phyloP scores from a whole-genome alignment of 2,888 invertebrate genomes.

The Trachelus troglodyta region DNA sequence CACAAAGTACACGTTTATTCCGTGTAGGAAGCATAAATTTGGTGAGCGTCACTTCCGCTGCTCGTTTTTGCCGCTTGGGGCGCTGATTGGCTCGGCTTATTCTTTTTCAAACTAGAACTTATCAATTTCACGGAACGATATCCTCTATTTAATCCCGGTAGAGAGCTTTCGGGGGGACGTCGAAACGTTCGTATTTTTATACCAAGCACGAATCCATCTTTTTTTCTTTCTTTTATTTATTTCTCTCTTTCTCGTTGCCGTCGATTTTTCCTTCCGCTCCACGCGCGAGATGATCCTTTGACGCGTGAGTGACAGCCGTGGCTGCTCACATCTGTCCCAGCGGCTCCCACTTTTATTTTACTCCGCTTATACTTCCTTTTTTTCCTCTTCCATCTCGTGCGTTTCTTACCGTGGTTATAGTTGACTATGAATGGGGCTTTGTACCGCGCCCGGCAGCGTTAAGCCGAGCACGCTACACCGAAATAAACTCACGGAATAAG shows the following conservation, averaged over 20 bases:
- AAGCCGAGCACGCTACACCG: slow-evolving; percentile 36
- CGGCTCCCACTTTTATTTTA: slow-evolving; percentile 10
- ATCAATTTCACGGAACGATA: slow-evolving; percentile 19
- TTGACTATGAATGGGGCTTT: slow-evolving; percentile 52
- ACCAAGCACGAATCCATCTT: slow-evolving; percentile 27
- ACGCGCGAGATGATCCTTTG: slow-evolving; percentile 45
- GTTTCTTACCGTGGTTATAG: slow-evolving; percentile 9
- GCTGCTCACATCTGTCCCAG: slow-evolving; percentile 44
- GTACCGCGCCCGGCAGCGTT: slow-evolving; percentile 35
- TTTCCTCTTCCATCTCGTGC: slow-evolving; percentile 12
- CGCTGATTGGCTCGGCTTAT: neutral
- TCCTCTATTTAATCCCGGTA: slow-evolving; percentile 32
- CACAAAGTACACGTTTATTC: neutral
- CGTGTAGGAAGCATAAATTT: neutral
- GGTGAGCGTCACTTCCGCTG: neutral
- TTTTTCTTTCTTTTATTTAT: neutral
- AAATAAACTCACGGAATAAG: slow-evolving; percentile 43
- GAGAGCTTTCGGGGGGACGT: slow-evolving; percentile 40
- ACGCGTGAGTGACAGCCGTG: slow-evolving; percentile 53
- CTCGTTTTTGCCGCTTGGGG: neutral
- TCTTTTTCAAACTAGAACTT: slow-evolving; percentile 16
- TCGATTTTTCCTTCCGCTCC: slow-evolving; percentile 24
- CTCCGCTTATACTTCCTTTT: slow-evolving; percentile 9
- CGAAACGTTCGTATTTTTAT: slow-evolving; percentile 61
- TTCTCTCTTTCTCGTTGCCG: slow-evolving; percentile 30